Conservation (phyloP, 2,797 vertebrate species). For the Lagorchestes hirsutus region DNA sequence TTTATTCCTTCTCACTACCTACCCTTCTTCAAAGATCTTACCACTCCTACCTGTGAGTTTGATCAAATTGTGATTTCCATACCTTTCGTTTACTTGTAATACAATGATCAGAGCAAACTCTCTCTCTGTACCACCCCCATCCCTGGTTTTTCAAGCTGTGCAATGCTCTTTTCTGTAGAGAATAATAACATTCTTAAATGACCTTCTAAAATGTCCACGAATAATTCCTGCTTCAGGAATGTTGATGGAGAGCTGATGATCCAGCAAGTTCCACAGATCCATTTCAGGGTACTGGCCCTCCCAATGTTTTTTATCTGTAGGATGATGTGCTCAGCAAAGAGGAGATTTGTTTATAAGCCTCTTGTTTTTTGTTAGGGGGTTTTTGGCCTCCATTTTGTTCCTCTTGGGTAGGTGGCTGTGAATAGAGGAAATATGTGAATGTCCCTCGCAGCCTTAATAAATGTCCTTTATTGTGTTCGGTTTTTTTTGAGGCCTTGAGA, state of each 20-base stretch:
- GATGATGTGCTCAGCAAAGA: conserved; percentile 46
- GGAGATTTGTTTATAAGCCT: conserved; percentile 72
- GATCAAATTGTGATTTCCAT: not conserved
- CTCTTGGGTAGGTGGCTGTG: conserved; percentile 54
- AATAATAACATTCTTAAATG: conserved; percentile 65
- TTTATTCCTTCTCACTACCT: not conserved
- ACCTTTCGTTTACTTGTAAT: conserved; percentile 57
- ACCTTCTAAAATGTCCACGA: conserved; percentile 55
- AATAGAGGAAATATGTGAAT: conserved; percentile 75
- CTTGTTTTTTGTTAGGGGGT: conserved; percentile 55
- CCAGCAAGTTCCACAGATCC: not conserved
- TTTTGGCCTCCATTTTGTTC: conserved; percentile 21
- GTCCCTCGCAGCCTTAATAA: conserved; percentile 65
- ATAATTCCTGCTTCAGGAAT: conserved; percentile 60
- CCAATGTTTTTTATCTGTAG: conserved; percentile 60
- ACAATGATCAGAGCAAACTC: conserved; percentile 63
- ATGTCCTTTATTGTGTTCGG: conserved; percentile 43
- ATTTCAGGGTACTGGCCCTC: conserved; percentile 4
- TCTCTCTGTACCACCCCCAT: not conserved
- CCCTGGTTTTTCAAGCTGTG: conserved; percentile 24
- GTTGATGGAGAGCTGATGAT: conserved; percentile 14
- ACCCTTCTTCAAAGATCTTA: conserved; percentile 7
- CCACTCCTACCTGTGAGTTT: not conserved
- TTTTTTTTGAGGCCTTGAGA: not conserved
- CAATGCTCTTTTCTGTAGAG: conserved; percentile 63